These are phyloP conservation scores for Prosopocoilus inquinatus DNA, from an alignment of 2,888 invertebrate species.

Conservation along the genomic window DNA sequence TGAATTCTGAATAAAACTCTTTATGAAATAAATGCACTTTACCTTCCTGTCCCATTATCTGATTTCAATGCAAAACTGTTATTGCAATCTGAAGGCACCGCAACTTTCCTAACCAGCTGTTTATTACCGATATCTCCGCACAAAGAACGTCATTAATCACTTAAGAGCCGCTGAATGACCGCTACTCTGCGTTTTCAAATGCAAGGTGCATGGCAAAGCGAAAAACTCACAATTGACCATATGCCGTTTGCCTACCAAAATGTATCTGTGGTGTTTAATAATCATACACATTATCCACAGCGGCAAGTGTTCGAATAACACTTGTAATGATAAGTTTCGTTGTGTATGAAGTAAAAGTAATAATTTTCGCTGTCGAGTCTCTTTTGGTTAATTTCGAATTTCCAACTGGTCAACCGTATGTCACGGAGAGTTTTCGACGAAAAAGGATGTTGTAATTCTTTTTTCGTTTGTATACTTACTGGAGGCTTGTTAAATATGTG, in stretches of 20 bases:
- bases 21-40: too few species aligned
- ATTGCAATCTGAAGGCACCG: background rate
- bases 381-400: too few species aligned
- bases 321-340: slow-evolving; percentile 19
- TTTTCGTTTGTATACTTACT: too few species aligned
- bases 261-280: slow-evolving; percentile 14
- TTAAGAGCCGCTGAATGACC: slow-evolving; percentile 13
- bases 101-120: slow-evolving; percentile 10
- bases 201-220: slow-evolving; percentile 9
- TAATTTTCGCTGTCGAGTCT: too few species aligned
- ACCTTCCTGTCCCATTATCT: too few species aligned
- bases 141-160: slow-evolving; percentile 11
- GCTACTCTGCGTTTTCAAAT: slow-evolving; percentile 10
- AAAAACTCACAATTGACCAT: slow-evolving; percentile 23
- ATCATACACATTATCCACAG: slow-evolving; percentile 16
- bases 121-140: slow-evolving; percentile 6
- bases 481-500: too few species aligned
- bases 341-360: slow-evolving; percentile 1
- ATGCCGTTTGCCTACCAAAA: slow-evolving; percentile 20
- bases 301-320: slow-evolving; percentile 15
- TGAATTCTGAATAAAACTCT: too few species aligned
- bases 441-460: too few species aligned
- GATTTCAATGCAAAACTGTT: too few species aligned
- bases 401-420: too few species aligned
- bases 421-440: too few species aligned